Percentiles rank a stretch among this genome's conserved stretches.
phyloP scores from a whole-genome alignment of 30 jellyfish, hydroid and myxozoan genomes.

The Aurelia coerulea region DNA sequence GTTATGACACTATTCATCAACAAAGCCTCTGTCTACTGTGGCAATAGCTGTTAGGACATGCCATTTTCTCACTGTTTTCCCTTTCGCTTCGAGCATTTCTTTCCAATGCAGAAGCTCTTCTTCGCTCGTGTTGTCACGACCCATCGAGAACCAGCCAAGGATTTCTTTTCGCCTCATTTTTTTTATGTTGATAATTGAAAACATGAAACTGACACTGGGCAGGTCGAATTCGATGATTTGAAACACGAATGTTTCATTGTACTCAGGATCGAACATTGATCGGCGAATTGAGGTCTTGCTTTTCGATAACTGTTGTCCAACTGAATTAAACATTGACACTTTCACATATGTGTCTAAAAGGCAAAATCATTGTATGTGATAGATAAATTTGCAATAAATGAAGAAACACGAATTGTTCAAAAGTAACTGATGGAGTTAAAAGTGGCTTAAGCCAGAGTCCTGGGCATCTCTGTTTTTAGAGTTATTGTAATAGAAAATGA shows the following conservation, averaged over 20 bases:
- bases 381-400: not conserved
- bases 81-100: conserved; percentile 96
- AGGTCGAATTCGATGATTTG: conserved; percentile 96
- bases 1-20: conserved; percentile 57
- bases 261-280: conserved; percentile 96
- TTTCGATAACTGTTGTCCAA: conserved; percentile 97
- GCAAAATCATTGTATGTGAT: not conserved
- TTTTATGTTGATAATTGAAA: conserved; percentile 85
- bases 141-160: conserved; percentile 97
- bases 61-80: conserved; percentile 95
- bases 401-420: not conserved
- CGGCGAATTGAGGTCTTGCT: conserved; percentile 99
- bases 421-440: too few species aligned
- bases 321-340: conserved; percentile 95
- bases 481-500: too few species aligned
- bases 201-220: conserved; percentile 97
- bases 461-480: too few species aligned
- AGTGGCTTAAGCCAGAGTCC: too few species aligned
- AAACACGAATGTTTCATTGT: conserved; percentile 96
- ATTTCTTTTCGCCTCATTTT: conserved; percentile 96
- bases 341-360: conserved; percentile 94
- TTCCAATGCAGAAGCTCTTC: conserved; percentile 96
- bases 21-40: conserved; percentile 82
- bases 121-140: conserved; percentile 94
- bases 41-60: conserved; percentile 91